phyloP scores from a whole-genome alignment of 2,888 invertebrate genomes.

The Luperina testacea region DNA sequence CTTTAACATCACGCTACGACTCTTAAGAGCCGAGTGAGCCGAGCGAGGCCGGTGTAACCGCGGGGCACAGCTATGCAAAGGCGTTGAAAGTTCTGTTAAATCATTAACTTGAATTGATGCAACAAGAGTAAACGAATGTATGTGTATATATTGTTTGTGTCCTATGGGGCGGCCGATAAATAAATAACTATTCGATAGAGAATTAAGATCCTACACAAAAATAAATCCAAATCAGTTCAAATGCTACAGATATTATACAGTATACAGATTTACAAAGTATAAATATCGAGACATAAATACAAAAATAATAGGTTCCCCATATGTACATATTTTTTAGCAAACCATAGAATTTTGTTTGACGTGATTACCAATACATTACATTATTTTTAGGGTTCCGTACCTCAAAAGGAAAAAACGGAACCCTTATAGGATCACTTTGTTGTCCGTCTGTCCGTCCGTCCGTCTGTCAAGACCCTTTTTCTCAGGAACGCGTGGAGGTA shows the following conservation, averaged over 20 bases:
- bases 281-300: no score
- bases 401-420: no score
- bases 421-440: no score
- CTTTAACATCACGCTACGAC: not conserved
- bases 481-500: no score
- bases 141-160: not conserved
- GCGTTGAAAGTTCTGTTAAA: constrained; percentile 6
- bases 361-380: constrained; percentile 21
- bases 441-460: no score
- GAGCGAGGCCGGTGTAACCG: not conserved
- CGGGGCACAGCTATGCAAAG: not conserved
- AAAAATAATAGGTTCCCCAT: not conserved
- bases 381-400: no score
- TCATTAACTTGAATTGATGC: not conserved
- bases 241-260: not conserved
- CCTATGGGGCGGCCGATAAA: not conserved
- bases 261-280: not conserved
- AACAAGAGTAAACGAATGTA: not conserved
- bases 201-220: not conserved
- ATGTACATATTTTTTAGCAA: not conserved
- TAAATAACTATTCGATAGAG: not conserved
- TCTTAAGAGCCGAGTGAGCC: not conserved
- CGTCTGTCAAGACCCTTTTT: no score
- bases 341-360: not conserved
- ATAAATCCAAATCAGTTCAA: not conserved